These are phyloP conservation scores for Bradypodion ventrale DNA, from an alignment of 2,797 vertebrate genomes.

Conservation along the genomic window DNA sequence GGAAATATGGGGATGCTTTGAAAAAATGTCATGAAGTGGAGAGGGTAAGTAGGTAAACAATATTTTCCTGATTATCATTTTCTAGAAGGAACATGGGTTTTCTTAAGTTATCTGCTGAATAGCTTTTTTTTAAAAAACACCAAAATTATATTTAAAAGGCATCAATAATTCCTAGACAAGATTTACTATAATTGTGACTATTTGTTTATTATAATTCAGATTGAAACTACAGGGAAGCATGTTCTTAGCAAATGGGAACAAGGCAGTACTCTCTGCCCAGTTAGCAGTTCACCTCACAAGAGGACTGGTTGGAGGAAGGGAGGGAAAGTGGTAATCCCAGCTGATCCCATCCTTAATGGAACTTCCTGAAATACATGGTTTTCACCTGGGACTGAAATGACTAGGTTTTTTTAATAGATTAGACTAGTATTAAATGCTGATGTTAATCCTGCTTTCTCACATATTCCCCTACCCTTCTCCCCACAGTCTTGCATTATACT, in stretches of 20 bases:
- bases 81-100: background rate
- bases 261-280: background rate
- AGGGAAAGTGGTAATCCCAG: no score
- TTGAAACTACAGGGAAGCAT: background rate
- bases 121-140: background rate
- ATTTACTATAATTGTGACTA: background rate
- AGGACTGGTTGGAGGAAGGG: background rate
- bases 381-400: background rate
- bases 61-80: background rate
- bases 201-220: background rate
- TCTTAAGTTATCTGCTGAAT: background rate
- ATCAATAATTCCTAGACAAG: background rate
- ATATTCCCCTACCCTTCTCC: no score
- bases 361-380: background rate
- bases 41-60: slow-evolving; percentile 72
- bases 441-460: background rate
- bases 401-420: background rate
- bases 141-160: background rate
- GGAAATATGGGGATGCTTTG: slow-evolving; percentile 78
- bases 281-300: background rate
- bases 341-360: background rate
- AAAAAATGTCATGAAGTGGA: slow-evolving; percentile 82
- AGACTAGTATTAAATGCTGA: background rate
- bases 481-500: background rate
- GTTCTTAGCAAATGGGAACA: background rate